Base-by-base conservation (phyloP, 2,888 invertebrate species). In the Salticus scenicus region DNA sequence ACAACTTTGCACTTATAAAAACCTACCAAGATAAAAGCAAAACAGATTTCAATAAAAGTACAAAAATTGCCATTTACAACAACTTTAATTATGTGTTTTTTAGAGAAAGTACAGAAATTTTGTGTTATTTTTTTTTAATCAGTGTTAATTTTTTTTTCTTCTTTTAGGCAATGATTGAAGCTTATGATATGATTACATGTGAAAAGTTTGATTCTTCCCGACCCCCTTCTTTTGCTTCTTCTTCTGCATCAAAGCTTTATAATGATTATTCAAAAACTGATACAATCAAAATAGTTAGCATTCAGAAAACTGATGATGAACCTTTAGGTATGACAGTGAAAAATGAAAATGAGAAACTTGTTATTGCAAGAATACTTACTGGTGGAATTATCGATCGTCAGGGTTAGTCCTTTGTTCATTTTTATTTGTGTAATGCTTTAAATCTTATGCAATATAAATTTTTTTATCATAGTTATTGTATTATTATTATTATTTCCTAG, bases 331-430 rank as follows among this genome's bases (percentile, higher is more conserved):
- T 94, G 80, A 94, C 94, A 1, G 96, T 98, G 24, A 95, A 96
- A 91, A 94, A 96, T 77, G 96, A 96, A 90, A 94, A 95, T 90
- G 96, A 96, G 31, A 96, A 97, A 90, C 92, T 98, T 67, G 95
- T 96, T 85, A 96, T 98, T 76, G 98, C 98, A 24, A 93, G 98
- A 89, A 97, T 99, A 89, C 91, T 98, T 87, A 95, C 96, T 8
- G 98, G 97, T 7, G 97, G 98, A 88, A 95, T 96, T 89, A 97
- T 97, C 33, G 98, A 98, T 88, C 95, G 95, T 87, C 92, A 92
- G 90, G 92, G 92, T 88, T 63, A 37, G 37, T 37, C 4, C 7
- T 7, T 10, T 37, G 37, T 37, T 37, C 7, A 37, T 37, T 10
- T 37, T 37, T n/a, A n/a, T n/a, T n/a, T n/a, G n/a, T n/a, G n/a